Conservation (phyloP, 2,113 vertebrate genomes). For the Gnathonemus echidnorhynchus region DNA sequence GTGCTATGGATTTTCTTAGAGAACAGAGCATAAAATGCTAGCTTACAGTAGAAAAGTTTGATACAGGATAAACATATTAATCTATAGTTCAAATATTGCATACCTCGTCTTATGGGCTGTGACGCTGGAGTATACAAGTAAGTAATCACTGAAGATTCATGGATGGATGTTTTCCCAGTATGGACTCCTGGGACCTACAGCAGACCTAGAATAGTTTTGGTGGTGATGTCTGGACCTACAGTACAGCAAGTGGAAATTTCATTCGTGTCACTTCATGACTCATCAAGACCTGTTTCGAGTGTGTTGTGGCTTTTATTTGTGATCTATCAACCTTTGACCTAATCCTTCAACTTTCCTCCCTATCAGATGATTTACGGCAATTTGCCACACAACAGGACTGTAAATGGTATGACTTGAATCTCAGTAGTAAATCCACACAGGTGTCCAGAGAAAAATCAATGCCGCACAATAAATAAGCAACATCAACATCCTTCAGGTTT, state of each 20-base stretch:
- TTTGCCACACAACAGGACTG: neutral
- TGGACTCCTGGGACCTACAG: neutral
- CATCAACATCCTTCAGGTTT: neutral
- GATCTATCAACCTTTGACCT: neutral
- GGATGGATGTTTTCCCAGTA: neutral
- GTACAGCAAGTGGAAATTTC: neutral
- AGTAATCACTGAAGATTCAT: neutral
- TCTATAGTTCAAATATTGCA: neutral
- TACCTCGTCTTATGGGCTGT: neutral
- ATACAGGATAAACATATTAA: neutral
- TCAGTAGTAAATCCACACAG: neutral
- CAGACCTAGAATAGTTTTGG: neutral
- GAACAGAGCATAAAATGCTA: neutral
- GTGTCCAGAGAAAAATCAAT: neutral
- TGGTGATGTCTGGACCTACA: neutral
- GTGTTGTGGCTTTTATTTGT: neutral
- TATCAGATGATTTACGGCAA: neutral
- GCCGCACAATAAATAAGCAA: neutral
- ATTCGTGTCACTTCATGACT: neutral
- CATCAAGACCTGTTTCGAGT: neutral
- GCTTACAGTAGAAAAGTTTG: neutral
- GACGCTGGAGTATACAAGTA: neutral
- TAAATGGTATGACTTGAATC: neutral
- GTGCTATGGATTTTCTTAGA: neutral
- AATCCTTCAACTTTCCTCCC: neutral